Evolutionary conservation across 2,888 invertebrate genomes (phyloP), one percentile per base, ranked within the genome.

Genomic region (Byasa hedistus): DNA sequence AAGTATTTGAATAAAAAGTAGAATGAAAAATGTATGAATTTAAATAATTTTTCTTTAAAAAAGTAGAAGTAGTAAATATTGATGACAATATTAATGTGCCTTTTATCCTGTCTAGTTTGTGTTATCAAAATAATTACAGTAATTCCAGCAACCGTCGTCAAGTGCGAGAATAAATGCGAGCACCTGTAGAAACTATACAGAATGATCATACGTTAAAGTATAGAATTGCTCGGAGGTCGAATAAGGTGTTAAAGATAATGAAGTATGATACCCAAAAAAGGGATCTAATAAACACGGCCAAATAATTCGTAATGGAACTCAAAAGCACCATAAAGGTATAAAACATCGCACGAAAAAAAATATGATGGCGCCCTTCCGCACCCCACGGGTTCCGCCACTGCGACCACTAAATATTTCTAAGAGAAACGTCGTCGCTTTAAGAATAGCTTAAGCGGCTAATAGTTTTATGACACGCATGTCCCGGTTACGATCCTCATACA

Each of bases 391-490:
- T 78, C 78, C 79, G 75, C 69, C 68, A 71, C 73, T 62, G n/a
- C 70, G 72, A 80, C 75, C 79, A 79, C 79, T 80, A 83, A 84
- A 84, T 78, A 81, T 82, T 83, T 82, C 81, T 79, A 79, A 76
- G 72, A 82, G 83, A 74, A 77, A 82, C 80, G 79, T 86, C 85
- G 82, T 81, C 87, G 81, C 85, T 87, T 88, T 85, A 80, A 87
- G 83, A 87, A 91, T 84, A 90, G 85, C 89, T 87, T 89, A 91
- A 87, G 85, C 87, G 87, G 82, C 87, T 91, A 91, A 91, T 91
- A 91, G 91, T 90, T 91, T 89, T 89, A 89, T 90, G 89, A 88
- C 91, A 91, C 91, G 91, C 91, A 91, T 89, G 84, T 87, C 83
- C 83, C 78, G 76, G 76, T 74, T 77, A 79, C 81, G 83, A 80